These are phyloP conservation scores for Ectemnius cavifrons DNA, from an alignment of 2,888 invertebrate species.

Conservation along the genomic window DNA sequence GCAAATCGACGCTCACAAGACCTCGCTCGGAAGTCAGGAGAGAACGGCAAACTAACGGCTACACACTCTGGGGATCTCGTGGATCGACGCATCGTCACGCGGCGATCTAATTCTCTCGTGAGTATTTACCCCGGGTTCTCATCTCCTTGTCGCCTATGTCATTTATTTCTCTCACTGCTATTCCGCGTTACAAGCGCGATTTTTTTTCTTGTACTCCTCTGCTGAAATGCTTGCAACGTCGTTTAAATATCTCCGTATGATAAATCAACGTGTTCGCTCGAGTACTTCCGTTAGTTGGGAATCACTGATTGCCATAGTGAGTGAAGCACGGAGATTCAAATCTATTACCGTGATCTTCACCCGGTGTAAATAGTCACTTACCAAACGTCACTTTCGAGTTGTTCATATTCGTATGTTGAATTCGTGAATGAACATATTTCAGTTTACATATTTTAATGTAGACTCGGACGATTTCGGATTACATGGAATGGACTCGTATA, in stretches of 20 bases:
- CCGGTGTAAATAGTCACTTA: constrained; percentile 52
- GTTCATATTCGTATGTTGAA: no score
- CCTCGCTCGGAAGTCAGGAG: neutral
- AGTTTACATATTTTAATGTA: no score
- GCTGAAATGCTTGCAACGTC: neutral
- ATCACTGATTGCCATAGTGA: no score
- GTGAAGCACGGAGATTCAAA: no score
- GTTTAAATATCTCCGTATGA: neutral
- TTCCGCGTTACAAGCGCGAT: neutral
- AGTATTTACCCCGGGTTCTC: constrained; percentile 53
- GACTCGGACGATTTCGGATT: no score
- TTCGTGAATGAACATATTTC: no score
- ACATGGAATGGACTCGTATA: no score
- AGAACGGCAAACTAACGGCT: neutral
- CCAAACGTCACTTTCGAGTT: no score
- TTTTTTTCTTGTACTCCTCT: neutral
- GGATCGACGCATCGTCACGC: constrained; percentile 20
- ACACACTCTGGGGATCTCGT: constrained; percentile 20
- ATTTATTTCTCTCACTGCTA: neutral
- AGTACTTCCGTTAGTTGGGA: neutral
- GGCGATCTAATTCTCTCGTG: constrained; percentile 46
- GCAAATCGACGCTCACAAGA: no score
- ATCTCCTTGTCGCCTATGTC: neutral
- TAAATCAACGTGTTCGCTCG: neutral
- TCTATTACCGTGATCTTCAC: constrained; percentile 26